Evolutionary conservation across 2,797 vertebrate genomes (phyloP), one percentile per base, ranked within the genome.

Genomic region (Acanthurus tractus): DNA sequence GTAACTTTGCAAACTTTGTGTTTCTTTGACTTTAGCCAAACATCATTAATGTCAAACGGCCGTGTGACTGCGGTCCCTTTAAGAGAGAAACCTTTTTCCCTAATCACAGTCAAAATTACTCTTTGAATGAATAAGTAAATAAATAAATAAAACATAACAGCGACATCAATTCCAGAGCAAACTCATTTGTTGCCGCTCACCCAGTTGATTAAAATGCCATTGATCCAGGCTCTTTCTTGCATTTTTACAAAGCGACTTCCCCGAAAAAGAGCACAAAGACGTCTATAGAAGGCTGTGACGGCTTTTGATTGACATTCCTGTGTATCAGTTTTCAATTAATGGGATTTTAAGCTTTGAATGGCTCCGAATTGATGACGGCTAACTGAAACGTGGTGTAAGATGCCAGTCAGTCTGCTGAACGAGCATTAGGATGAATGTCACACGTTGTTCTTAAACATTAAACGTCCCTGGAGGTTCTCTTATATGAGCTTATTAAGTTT

Each of bases 121-220:
- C 25, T 56, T 66, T 68, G 38, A 63, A 76, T 40, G 57, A 45
- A 48, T 13, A 36, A 45, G 44, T 13, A 36, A 63, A 82, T 8
- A 50, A 12, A 48, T 34, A 18, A 62, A 70, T 68, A 40, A 49
- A 80, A 71, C 22, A 12, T 68, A 25, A 22, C 34, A 44, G 68
- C 62, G 42, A 4, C 62, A 61, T 71, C 40, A 46, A n/a, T 69
- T 54, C 49, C n/a, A 20, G 18, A 61, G 62, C 58, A 44, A 61
- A 77, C 49, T 74, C n/a, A 22, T 78, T 70, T 78, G 70, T 65
- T 76, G 69, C 70, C 45, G 15, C 56, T 79, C 64, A 54, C 46
- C 10, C 3, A 65, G 75, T 85, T 79, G 84, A 89, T 76, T 65
- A 49, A 34, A 82, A 79, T 57, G 25, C 40, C 63, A 74, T 63